Percentiles rank a stretch among this genome's conserved stretches.
Evolutionary conservation across 2,113 vertebrate genomes (phyloP).

Genomic region (Xenopus borealis): DNA sequence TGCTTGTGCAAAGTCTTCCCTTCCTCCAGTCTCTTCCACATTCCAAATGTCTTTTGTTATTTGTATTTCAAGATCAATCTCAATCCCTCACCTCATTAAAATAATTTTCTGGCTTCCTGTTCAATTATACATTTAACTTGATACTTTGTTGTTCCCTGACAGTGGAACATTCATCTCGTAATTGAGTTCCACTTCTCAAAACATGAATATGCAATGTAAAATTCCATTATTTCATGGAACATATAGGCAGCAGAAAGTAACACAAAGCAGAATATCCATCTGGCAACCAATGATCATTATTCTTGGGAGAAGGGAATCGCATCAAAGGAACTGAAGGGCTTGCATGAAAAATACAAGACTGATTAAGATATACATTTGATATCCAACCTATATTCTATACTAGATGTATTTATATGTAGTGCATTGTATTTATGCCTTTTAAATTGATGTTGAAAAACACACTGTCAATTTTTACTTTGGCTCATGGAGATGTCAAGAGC

Average conservation of each 20-base stretch:
- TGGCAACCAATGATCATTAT: background rate
- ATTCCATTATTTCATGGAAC: background rate
- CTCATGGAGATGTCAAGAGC: too few relatives aligned
- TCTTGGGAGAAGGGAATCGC: too few relatives aligned
- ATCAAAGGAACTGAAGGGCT: background rate
- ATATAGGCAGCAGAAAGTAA: too few relatives aligned
- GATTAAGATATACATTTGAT: too few relatives aligned
- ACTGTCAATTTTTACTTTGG: too few relatives aligned
- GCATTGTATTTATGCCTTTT: too few relatives aligned
- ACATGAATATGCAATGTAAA: background rate
- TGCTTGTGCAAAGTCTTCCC: too few relatives aligned
- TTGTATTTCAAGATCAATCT: background rate
- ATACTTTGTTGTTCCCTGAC: background rate
- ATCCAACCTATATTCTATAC: too few relatives aligned
- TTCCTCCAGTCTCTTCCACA: background rate
- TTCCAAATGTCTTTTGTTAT: background rate
- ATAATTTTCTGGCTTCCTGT: background rate
- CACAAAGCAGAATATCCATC: background rate
- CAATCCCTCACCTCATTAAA: background rate
- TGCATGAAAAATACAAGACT: too few relatives aligned
- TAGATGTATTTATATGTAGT: too few relatives aligned
- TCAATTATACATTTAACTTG: conserved; percentile 5
- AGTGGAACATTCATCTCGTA: background rate
- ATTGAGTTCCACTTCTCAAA: background rate
- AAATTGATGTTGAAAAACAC: too few relatives aligned